Percentiles rank a stretch among this genome's conserved stretches.
Conservation (phyloP, 2,113 vertebrate species). For the Pseudorasbora parva region DNA sequence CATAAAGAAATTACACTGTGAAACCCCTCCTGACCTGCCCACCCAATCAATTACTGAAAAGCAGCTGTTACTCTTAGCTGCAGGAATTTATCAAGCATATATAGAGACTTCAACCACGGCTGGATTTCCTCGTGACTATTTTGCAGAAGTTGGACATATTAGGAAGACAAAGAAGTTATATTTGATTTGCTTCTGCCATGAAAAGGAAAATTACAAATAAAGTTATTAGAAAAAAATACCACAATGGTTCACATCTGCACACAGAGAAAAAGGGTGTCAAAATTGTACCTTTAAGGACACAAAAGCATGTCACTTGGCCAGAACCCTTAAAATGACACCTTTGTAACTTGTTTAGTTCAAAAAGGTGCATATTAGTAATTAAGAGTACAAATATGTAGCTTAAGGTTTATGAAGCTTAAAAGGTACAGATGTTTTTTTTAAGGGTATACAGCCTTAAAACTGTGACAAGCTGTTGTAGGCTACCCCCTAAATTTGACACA, state of each 20-base stretch:
- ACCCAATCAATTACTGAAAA: not conserved
- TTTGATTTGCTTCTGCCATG: not conserved
- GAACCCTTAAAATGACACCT: too few species aligned
- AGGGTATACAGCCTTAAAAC: too few species aligned
- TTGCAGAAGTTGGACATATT: not conserved
- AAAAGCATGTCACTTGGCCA: too few species aligned
- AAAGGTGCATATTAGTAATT: too few species aligned
- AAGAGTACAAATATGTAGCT: too few species aligned
- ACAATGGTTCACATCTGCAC: not conserved
- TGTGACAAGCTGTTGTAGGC: too few species aligned
- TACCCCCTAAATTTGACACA: too few species aligned
- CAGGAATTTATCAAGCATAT: not conserved
- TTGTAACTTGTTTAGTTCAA: too few species aligned
- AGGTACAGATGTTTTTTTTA: too few species aligned
- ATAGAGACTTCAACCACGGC: not conserved
- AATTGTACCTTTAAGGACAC: too few species aligned
- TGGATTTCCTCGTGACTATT: not conserved
- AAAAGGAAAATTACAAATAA: not conserved
- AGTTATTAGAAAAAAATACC: not conserved
- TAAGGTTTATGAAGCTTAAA: too few species aligned
- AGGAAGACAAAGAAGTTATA: not conserved
- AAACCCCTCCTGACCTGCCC: not conserved
- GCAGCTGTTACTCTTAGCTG: conserved; percentile 16
- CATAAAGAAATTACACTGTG: conserved; percentile 9
- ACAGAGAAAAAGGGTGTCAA: too few species aligned